Percentiles rank a stretch among this genome's conserved stretches.
Evolutionary conservation across 37 sponge, comb jelly and placozoan species (phyloP).

Genomic region (Crambe crambe): DNA sequence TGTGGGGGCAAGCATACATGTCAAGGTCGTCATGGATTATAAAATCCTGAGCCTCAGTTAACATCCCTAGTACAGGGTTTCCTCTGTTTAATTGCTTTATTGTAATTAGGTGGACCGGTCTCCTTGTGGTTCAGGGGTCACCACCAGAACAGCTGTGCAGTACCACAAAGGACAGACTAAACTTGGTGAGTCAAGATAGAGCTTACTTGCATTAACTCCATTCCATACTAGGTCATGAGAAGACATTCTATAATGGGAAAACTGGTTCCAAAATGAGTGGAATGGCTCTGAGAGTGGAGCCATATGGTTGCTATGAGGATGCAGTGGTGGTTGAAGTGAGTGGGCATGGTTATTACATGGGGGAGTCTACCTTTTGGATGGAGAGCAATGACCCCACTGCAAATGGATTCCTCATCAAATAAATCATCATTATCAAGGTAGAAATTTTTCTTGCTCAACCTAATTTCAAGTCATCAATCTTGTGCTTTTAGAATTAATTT

Average conservation of each 20-base stretch:
- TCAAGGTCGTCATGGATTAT: too few relatives aligned
- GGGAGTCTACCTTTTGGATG: conserved; percentile 55
- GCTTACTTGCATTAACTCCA: not conserved
- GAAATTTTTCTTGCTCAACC: not conserved
- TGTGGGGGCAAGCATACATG: too few relatives aligned
- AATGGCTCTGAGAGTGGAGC: conserved; percentile 32
- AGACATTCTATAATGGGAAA: conserved; percentile 34
- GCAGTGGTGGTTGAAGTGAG: conserved; percentile 81
- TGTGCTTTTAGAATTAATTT: too few relatives aligned
- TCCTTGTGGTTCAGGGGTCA: conserved; percentile 86
- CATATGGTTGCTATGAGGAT: conserved; percentile 29
- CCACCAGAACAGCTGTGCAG: conserved; percentile 75
- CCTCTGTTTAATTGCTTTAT: too few relatives aligned
- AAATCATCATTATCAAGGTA: too few relatives aligned
- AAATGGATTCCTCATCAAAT: conserved; percentile 64
- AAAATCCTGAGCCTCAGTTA: too few relatives aligned
- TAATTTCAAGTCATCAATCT: too few relatives aligned
- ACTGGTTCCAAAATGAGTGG: conserved; percentile 65
- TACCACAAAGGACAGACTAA: conserved; percentile 67
- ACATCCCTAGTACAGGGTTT: too few relatives aligned
- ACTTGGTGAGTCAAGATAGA: conserved; percentile 22
- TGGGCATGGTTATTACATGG: conserved; percentile 80
- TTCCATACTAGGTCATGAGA: conserved; percentile 48
- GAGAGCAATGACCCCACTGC: conserved; percentile 64
- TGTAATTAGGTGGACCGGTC: conserved; percentile 76